These are phyloP conservation scores for Melanerpes aurifrons DNA, from an alignment of 2,113 vertebrate genomes.

Conservation along the genomic window DNA sequence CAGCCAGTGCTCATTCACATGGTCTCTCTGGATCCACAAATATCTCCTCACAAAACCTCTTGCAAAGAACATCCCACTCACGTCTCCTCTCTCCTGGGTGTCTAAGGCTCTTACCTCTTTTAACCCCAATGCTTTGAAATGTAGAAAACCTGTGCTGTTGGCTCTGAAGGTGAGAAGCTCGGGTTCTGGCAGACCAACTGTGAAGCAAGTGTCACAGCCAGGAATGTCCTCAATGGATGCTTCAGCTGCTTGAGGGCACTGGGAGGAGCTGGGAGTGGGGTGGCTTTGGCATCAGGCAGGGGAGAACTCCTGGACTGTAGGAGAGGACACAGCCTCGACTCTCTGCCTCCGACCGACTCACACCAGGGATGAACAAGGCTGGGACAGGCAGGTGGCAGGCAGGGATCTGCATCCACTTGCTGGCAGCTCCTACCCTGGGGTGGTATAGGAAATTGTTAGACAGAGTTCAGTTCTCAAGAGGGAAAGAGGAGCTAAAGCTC, in stretches of 20 bases:
- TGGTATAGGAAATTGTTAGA: not conserved
- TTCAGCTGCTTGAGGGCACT: not conserved
- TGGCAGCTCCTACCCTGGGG: not conserved
- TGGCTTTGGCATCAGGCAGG: not conserved
- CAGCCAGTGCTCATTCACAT: not conserved
- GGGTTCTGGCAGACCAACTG: not conserved
- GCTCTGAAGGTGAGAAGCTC: not conserved
- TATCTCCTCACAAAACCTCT: not conserved
- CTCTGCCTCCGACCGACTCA: fast-evolving
- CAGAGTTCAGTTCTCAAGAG: not conserved
- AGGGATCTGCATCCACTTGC: not conserved
- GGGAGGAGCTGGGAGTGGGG: not conserved
- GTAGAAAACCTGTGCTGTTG: not conserved
- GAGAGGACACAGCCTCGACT: not conserved
- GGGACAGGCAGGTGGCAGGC: not conserved
- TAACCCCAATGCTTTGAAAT: not conserved
- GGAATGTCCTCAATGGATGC: not conserved
- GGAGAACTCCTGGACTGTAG: not conserved
- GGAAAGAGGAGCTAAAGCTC: not conserved
- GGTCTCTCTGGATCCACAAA: not conserved
- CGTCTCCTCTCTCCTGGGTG: not conserved
- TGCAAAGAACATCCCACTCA: not conserved
- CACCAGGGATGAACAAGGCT: not conserved
- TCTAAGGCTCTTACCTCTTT: slow-evolving; percentile 39
- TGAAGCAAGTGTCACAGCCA: not conserved